phyloP scores from a whole-genome alignment of 2,113 vertebrate genomes.

The Macrotis lagotis region DNA sequence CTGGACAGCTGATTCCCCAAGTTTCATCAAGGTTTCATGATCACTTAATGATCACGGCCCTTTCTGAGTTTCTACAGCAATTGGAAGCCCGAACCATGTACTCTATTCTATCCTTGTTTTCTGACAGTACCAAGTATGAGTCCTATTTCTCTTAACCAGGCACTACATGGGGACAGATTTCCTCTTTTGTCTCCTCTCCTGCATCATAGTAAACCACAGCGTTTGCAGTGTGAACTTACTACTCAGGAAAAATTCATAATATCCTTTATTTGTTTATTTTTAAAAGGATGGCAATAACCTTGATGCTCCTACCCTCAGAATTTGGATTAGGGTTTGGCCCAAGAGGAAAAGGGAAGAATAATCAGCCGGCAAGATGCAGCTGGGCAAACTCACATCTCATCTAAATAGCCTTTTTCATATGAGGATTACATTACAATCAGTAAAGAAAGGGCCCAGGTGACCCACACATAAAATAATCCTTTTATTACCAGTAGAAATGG shows the following conservation, averaged over 20 bases:
- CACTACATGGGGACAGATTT: neutral
- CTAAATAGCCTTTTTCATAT: neutral
- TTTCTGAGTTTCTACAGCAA: neutral
- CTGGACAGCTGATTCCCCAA: neutral
- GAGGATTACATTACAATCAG: neutral
- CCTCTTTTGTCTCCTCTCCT: neutral
- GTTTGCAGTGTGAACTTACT: neutral
- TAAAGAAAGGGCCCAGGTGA: neutral
- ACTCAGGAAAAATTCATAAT: neutral
- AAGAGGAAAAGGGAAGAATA: neutral
- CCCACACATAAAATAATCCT: neutral
- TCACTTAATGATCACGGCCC: neutral
- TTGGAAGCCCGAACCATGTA: neutral
- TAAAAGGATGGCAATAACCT: neutral
- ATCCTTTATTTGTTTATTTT: neutral
- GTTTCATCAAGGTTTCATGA: neutral
- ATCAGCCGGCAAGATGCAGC: neutral
- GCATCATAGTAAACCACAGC: neutral
- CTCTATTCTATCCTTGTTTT: neutral
- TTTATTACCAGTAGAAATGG: neutral
- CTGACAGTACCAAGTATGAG: neutral
- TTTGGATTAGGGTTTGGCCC: neutral
- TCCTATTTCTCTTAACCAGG: neutral
- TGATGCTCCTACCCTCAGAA: neutral
- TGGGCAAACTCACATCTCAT: neutral